Evolutionary conservation across 2,797 vertebrate species (phyloP).

Genomic region (Cuculus canorus): DNA sequence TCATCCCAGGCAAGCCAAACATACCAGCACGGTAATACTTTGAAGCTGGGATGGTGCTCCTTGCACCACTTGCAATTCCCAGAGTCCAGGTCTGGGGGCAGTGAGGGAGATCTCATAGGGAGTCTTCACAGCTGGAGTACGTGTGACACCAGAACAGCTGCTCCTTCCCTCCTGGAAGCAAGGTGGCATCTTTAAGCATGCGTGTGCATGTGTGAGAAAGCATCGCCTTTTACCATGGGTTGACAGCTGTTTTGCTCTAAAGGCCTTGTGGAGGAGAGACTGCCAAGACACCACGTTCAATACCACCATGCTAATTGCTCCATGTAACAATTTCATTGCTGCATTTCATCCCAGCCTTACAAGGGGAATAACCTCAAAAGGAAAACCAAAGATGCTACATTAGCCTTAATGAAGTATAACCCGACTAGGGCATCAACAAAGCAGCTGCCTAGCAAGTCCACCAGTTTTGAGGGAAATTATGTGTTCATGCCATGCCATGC

Average conservation of each 20-base stretch:
- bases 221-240: neutral
- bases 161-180: neutral
- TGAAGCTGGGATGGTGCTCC: neutral
- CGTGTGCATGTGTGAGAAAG: neutral
- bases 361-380: neutral
- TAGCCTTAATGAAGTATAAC: neutral
- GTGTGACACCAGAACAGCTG: neutral
- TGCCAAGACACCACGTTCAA: neutral
- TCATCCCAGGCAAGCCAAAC: neutral
- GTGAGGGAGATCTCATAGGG: no score
- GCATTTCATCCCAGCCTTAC: neutral
- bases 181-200: neutral
- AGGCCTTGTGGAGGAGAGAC: neutral
- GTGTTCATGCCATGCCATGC: neutral
- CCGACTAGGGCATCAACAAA: neutral
- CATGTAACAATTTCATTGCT: no score
- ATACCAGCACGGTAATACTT: neutral
- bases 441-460: neutral
- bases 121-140: neutral
- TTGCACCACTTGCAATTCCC: neutral
- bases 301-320: neutral
- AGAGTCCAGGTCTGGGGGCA: fast-evolving
- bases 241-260: neutral
- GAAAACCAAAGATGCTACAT: neutral
- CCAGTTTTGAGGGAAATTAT: neutral